Percentiles rank a stretch among this genome's conserved stretches.
Conservation (phyloP, 2,797 vertebrate genomes). For the Hippoglossus hippoglossus region DNA sequence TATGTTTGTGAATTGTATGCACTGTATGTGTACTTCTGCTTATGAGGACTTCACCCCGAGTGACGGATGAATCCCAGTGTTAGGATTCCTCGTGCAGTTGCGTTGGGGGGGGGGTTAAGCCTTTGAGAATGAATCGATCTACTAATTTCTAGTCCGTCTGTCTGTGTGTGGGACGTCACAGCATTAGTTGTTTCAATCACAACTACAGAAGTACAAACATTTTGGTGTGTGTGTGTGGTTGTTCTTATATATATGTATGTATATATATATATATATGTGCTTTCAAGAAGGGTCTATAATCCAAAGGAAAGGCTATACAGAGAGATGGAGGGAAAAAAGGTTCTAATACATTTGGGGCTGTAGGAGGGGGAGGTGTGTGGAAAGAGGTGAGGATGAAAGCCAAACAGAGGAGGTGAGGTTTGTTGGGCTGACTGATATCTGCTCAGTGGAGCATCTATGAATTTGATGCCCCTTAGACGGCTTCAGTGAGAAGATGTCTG, state of each 20-base stretch:
- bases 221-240: neutral
- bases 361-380: rapidly evolving
- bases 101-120: too few species aligned
- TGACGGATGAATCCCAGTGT: too few species aligned
- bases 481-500: neutral
- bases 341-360: neutral
- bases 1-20: neutral
- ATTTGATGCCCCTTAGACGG: neutral
- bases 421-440: neutral
- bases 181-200: too few species aligned
- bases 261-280: conserved; percentile 4
- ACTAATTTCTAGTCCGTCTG: conserved; percentile 19
- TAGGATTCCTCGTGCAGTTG: too few species aligned
- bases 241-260: neutral
- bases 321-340: conserved; percentile 35
- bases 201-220: too few species aligned
- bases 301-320: conserved; percentile 32
- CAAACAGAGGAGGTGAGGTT: rapidly evolving
- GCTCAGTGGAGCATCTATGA: neutral
- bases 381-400: neutral
- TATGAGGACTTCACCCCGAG: too few species aligned
- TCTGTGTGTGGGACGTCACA: neutral
- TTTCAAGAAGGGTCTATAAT: conserved; percentile 19
- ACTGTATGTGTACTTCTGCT: neutral
- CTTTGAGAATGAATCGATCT: neutral